Evolutionary conservation across 2,113 vertebrate species (phyloP).

Genomic region (cat (Felis catus)): DNA sequence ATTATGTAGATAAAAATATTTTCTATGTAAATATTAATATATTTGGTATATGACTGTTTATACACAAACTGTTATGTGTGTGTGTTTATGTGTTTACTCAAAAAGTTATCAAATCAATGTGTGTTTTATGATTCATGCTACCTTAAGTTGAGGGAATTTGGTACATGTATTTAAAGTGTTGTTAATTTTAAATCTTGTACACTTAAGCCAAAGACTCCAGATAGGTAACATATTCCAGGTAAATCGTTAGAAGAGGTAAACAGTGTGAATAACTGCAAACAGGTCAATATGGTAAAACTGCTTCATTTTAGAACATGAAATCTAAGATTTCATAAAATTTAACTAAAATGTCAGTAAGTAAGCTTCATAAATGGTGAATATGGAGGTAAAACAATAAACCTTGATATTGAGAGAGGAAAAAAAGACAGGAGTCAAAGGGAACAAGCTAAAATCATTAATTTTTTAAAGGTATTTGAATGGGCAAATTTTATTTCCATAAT

Average conservation of each 20-base stretch:
- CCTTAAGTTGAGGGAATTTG: background rate
- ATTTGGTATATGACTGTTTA: background rate
- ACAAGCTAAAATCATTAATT: slow-evolving; percentile 48
- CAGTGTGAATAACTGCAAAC: background rate
- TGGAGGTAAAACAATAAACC: background rate
- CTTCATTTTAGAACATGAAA: background rate
- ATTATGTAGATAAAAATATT: background rate
- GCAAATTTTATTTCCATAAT: slow-evolving; percentile 64
- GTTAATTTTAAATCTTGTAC: slow-evolving; percentile 31
- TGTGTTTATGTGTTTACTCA: background rate
- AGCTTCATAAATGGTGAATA: background rate
- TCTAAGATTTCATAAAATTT: slow-evolving; percentile 42
- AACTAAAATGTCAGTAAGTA: background rate
- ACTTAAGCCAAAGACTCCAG: background rate
- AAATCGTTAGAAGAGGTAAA: slow-evolving; percentile 12
- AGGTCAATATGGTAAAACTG: background rate
- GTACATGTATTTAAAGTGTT: background rate
- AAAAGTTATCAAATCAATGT: background rate
- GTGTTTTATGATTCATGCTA: background rate
- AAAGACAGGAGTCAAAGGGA: background rate
- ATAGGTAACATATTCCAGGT: background rate
- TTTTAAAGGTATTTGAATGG: slow-evolving; percentile 53
- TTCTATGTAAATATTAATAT: background rate
- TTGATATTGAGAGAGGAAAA: background rate
- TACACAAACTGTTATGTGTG: background rate